Percentiles rank a stretch among this genome's conserved stretches.
phyloP scores from a whole-genome alignment of 1,140 invertebrate species.

The Ostrea edulis region DNA sequence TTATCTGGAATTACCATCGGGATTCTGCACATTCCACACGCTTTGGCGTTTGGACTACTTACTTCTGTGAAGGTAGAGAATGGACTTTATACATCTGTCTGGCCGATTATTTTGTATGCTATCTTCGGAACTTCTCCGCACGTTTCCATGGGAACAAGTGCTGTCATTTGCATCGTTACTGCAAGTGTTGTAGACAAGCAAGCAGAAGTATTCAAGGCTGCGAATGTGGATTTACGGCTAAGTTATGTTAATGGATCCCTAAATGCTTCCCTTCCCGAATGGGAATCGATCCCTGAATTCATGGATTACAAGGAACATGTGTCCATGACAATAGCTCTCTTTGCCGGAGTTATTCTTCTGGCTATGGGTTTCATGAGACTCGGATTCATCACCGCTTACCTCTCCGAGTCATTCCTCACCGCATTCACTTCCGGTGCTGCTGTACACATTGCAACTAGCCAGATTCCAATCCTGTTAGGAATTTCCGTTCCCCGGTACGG shows the following conservation, averaged over 20 bases:
- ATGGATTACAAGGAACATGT: slow-evolving; percentile 74
- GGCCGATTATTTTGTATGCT: slow-evolving; percentile 81
- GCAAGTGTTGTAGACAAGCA: slow-evolving; percentile 73
- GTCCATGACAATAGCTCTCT: slow-evolving; percentile 68
- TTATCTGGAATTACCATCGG: slow-evolving; percentile 80
- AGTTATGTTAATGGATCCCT: slow-evolving; percentile 47
- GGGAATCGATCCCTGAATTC: slow-evolving; percentile 72
- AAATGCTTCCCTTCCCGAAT: slow-evolving; percentile 56
- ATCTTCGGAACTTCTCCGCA: slow-evolving; percentile 82
- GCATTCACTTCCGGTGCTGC: slow-evolving; percentile 95
- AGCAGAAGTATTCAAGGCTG: slow-evolving; percentile 63
- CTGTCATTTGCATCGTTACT: slow-evolving; percentile 77
- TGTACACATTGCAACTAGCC: slow-evolving; percentile 93
- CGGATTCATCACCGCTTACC: slow-evolving; percentile 89
- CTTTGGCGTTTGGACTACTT: slow-evolving; percentile 81
- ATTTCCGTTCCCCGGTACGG: slow-evolving; percentile 77
- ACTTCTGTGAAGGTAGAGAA: slow-evolving; percentile 80
- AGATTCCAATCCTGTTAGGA: slow-evolving; percentile 93
- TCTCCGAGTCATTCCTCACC: slow-evolving; percentile 93
- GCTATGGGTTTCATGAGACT: slow-evolving; percentile 89
- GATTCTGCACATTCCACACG: slow-evolving; percentile 81
- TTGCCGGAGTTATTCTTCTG: slow-evolving; percentile 79
- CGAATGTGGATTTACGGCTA: slow-evolving; percentile 58
- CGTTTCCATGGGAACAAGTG: slow-evolving; percentile 78
- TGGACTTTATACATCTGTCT: slow-evolving; percentile 82